A percentile compares a stretch with the other conserved stretches of the same genome.
Evolutionary conservation across 2,113 vertebrate genomes (phyloP).

Genomic region (Amphilophus citrinellus): DNA sequence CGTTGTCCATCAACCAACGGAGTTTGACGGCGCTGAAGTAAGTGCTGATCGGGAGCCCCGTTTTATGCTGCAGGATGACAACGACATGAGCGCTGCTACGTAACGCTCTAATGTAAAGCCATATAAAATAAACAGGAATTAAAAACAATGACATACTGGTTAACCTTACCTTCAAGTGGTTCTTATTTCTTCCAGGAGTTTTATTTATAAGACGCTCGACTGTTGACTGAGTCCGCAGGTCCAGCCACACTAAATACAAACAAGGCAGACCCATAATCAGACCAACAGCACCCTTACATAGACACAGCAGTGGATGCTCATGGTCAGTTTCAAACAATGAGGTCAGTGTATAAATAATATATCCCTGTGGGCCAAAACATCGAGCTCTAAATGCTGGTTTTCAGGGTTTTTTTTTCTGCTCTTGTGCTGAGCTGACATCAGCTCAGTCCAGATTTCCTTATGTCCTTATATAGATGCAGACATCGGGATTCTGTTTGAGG

Average conservation of each 20-base stretch:
- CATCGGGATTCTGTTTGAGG: not conserved
- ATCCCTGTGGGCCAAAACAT: not conserved
- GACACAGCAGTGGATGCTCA: not conserved
- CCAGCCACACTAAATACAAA: conserved; percentile 91
- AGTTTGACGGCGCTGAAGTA: conserved; percentile 99
- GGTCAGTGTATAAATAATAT: not conserved
- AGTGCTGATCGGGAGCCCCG: conserved; percentile 96
- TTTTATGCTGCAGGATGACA: conserved; percentile 85
- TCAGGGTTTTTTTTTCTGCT: not conserved
- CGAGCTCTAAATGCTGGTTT: not conserved
- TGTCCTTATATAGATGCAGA: not conserved
- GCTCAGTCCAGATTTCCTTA: not conserved
- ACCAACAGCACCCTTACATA: not conserved
- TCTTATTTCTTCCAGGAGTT: conserved; percentile 94
- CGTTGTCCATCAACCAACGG: conserved; percentile 97
- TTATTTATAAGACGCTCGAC: conserved; percentile 93
- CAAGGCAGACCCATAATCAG: not conserved
- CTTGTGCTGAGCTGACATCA: not conserved
- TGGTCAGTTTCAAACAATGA: not conserved
- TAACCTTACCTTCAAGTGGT: conserved; percentile 90
- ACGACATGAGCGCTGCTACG: not conserved
- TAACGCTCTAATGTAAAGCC: not conserved
- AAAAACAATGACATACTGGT: not conserved
- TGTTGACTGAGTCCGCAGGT: conserved; percentile 95
- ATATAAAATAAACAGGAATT: not conserved